Evolutionary conservation across 1,140 invertebrate genomes (phyloP).

Genomic region (Camponotus pennsylvanicus): DNA sequence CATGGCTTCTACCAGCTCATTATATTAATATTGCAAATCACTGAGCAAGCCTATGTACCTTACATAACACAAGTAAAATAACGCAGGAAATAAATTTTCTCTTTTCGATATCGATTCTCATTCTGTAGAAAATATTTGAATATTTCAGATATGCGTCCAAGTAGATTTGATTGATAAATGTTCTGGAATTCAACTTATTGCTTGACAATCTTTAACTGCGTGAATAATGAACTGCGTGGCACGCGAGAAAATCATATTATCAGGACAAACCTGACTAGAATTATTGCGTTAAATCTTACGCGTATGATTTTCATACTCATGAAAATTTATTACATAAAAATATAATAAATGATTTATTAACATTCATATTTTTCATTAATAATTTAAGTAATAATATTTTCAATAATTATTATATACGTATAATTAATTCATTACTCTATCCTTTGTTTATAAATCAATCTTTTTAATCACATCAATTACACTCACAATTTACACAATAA

Average conservation of each 20-base stretch:
- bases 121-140: constrained; percentile 55
- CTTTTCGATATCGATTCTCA: neutral
- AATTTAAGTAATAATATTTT: neutral
- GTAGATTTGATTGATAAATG: neutral
- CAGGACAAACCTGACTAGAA: no score
- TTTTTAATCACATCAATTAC: neutral
- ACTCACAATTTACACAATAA: neutral
- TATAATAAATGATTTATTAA: neutral
- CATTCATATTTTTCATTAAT: neutral
- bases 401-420: neutral
- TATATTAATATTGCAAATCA: constrained; percentile 11
- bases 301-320: neutral
- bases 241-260: neutral
- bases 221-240: constrained; percentile 1
- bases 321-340: no score
- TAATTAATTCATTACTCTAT: neutral
- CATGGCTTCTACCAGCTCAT: neutral
- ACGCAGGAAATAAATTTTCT: neutral
- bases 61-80: neutral
- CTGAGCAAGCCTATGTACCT: neutral
- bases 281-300: neutral
- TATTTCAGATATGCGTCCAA: constrained; percentile 31
- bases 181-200: constrained; percentile 5
- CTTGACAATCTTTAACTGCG: constrained; percentile 24
- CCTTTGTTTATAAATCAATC: neutral